Base-by-base conservation (phyloP, 2,888 invertebrate genomes). In the Drosophila borealis region DNA sequence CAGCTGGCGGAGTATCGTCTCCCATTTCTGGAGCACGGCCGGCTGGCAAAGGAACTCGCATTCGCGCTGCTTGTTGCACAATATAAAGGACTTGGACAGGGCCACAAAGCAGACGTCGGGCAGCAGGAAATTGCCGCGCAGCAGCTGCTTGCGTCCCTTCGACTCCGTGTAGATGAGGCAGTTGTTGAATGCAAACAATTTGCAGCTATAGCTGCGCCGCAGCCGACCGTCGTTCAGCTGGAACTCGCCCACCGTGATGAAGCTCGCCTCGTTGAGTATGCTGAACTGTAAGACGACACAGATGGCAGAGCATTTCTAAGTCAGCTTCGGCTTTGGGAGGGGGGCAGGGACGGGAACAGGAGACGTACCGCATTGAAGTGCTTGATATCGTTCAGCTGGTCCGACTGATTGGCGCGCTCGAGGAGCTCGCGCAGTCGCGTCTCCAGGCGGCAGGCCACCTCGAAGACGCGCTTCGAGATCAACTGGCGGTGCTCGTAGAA, bases 171-270 rank as follows among this genome's bases (percentile, higher is more conserved):
- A 72, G 48, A 72, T 60, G 50, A 72, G 50, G 51, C 72, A 75
- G 54, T 62, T 72, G 54, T 68, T 65, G 50, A 78, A 72, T n/a
- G 60, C 70, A 50, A 67, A 72, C 62, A 75, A 45, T 75, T 78
- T 78, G 44, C 66, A 45, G 19, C 46, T 66, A 42, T 64, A 77
- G 19, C 51, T 67, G 48, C 72, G 60, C 11, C 60, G 62, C 49
- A 51, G 17, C 14, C 33, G 46, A 0, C 45, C 36, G 25, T 71
- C 67, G 9, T 49, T 33, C 49, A 78, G 6, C 9, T 34, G 36
- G 9, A 74, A 71, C 4, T 74, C 71, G 11, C 48, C 66, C 34
- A 70, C 21, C 6, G 54, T 72, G 0, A 75, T 56, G 44, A 78
- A 78, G 21, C 5, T 54, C 10, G 48, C 21, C 41, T 62, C 62